Base-by-base conservation (phyloP, 2,888 invertebrate genomes). In the Erannis defoliaria region DNA sequence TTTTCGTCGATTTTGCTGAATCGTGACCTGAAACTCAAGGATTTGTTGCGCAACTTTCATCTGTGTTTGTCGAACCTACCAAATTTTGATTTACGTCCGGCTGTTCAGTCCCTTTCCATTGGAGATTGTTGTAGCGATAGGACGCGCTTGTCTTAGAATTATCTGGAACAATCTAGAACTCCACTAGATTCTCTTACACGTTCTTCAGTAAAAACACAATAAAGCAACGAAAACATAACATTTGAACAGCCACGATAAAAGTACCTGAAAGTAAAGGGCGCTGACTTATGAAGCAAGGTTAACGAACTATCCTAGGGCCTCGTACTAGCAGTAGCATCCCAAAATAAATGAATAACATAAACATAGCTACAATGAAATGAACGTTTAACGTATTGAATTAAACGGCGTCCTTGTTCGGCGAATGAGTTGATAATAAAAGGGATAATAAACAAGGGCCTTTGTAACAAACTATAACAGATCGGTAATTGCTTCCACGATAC, bases 401-500 rank as follows among this genome's bases (percentile, higher is more conserved):
- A 90, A 86, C 84, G 79, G 73, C 82, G 86, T 86, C 89, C 89
- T 90, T 88, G 91, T 91, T 88, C 86, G 76, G 79, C 84, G 87
- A 92, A 92, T 89, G 90, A 89, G 90, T 88, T 88, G 90, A 90
- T 91, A 90, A 90, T 92, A 92, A 92, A 93, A 91, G 80, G 80
- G 90, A 90, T 91, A 92, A 90, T 93, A 92, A 93, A 92, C 88
- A 89, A 86, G 89, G 89, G 89, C 90, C 89, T 89, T 92, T 90
- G 93, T 92, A 90, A 92, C 93, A 92, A 92, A 92, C 93, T 93
- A 92, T 93, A 92, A 92, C 92, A 92, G 93, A 92, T 93, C 90
- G 84, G 92, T 93, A 93, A 93, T 93, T 93, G 93, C 90, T 90
- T 90, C 89, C 88, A 89, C 92, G 90, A 91, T 92, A 89, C 92